phyloP scores from a whole-genome alignment of 2,888 invertebrate species.

The Lepidonotus clava region DNA sequence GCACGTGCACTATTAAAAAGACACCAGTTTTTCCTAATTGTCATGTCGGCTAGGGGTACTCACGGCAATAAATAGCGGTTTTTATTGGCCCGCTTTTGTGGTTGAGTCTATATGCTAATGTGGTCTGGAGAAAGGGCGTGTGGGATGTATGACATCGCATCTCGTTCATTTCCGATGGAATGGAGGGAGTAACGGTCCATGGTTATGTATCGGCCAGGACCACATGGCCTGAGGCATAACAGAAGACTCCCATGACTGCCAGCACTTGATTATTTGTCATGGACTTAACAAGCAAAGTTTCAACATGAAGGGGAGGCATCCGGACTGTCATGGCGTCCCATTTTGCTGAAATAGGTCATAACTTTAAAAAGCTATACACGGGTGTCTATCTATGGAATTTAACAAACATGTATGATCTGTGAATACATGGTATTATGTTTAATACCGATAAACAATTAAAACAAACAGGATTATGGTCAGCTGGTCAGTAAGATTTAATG shows the following conservation, averaged over 20 bases:
- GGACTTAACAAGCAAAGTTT: background rate
- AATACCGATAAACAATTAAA: too few relatives aligned
- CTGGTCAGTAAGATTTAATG: too few relatives aligned
- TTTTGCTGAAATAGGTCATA: too few relatives aligned
- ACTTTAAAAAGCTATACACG: too few relatives aligned
- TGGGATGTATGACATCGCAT: background rate
- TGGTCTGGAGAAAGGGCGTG: background rate
- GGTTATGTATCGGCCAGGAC: background rate
- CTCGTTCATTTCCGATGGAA: background rate
- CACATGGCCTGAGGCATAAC: background rate
- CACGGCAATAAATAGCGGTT: background rate
- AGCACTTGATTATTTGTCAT: background rate
- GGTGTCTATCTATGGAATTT: too few relatives aligned
- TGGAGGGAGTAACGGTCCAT: background rate
- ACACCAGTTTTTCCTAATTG: background rate
- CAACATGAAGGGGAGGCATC: too few relatives aligned
- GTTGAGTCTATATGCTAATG: conserved; percentile 23
- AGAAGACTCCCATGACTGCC: background rate
- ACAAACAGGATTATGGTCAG: too few relatives aligned
- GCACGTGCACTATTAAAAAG: background rate
- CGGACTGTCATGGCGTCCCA: too few relatives aligned
- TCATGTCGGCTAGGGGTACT: background rate
- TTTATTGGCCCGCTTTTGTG: background rate
- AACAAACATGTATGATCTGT: too few relatives aligned
- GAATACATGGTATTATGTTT: too few relatives aligned